Evolutionary conservation across 1,140 invertebrate species (phyloP).

Genomic region (Octopus sinensis): DNA sequence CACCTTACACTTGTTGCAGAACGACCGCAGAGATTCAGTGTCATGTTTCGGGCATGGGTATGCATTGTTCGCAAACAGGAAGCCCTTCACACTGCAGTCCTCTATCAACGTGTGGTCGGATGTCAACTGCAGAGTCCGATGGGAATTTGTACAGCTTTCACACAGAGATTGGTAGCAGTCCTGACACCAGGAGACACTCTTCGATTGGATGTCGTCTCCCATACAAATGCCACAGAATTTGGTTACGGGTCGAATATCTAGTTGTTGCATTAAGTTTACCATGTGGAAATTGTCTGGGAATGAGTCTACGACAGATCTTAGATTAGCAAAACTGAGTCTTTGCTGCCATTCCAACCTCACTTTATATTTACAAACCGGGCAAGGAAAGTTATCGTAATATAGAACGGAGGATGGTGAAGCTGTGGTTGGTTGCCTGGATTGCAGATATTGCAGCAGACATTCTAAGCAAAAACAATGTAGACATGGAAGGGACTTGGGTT

Average conservation of each 20-base stretch:
- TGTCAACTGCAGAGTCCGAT: not conserved
- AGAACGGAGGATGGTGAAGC: not conserved
- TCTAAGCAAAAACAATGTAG: slow-evolving; percentile 51
- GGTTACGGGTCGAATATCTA: not conserved
- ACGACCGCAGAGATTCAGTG: not conserved
- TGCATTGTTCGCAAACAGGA: not conserved
- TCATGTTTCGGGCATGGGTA: not conserved
- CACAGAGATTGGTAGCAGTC: not conserved
- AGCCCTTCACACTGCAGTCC: not conserved
- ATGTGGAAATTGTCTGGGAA: slow-evolving; percentile 7
- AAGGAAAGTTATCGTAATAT: not conserved
- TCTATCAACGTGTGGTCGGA: not conserved
- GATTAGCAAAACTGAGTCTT: not conserved
- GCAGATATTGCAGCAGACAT: slow-evolving; percentile 62
- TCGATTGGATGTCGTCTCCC: not conserved
- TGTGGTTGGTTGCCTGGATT: not conserved
- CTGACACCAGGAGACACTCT: not conserved
- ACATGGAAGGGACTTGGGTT: slow-evolving; percentile 44
- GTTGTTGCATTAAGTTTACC: slow-evolving; percentile 4
- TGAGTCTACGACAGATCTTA: not conserved
- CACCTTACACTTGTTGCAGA: not conserved
- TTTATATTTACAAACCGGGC: not conserved
- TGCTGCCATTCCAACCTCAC: not conserved
- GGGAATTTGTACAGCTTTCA: not conserved
- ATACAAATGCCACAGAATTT: not conserved